Evolutionary conservation across 2,113 vertebrate genomes (phyloP), one percentile per base, ranked within the genome.

Genomic region (Puma concolor): DNA sequence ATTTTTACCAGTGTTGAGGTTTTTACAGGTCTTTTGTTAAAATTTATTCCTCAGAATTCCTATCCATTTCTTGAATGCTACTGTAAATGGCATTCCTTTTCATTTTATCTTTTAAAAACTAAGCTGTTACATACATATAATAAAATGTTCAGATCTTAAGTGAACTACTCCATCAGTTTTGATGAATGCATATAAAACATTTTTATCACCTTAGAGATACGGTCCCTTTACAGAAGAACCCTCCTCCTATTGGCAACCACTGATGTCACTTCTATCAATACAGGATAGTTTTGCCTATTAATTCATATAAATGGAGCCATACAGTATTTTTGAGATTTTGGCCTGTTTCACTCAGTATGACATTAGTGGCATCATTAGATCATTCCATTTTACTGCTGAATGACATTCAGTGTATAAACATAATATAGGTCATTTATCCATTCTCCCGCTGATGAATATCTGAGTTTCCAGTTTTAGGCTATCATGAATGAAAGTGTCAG

Each of bases 311-410:
- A 38, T 64, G 63, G 52, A 90, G 21, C 66, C 8, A 66, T 38
- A 74, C 27, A 21, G 5, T 86, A 76, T 66, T 94, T 96, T 83
- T 83, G 25, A 93, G 50, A 97, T 74, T 50, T 38, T 89, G 69
- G 38, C 38, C 19, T 74, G 66, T 81, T 63, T 41, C 31, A 52
- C 10, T 86, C 54, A 74, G 33, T 1, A 1, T 27, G 71, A 71
- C 29, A 71, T 41, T 64, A 88, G 1, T 38, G 81, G 60, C 12
- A 48, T 85, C 81, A 96, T 54, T 79, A 92, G 41, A 83, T 76
- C 38, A 80, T 71, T 81, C 15, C 38, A 69, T 80, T 77, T 85
- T 77, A 86, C 4, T 80, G 36, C 8, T 66, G 23, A 85, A 25
- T 27, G 85, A 41, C 80, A 95, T 52, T 85, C 80, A 86, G 29